A percentile compares a stretch with the other conserved stretches of the same genome.
These are phyloP conservation scores for Henricia sp. DNA, from an alignment of 53 echinoderm and acorn worm genomes.

Conservation along the genomic window DNA sequence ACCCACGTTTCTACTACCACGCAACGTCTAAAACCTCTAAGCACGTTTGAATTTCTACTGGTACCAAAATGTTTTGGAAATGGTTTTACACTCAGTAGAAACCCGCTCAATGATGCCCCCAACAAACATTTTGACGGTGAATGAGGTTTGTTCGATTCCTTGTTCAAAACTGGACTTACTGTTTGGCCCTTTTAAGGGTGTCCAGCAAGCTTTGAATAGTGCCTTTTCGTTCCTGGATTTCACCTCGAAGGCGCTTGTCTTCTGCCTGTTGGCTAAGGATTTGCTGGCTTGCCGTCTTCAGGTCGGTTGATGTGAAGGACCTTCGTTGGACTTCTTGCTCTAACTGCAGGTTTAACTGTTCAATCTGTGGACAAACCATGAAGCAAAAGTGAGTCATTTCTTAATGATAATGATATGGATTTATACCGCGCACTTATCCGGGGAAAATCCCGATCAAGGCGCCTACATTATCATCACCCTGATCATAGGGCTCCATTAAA, in stretches of 20 bases:
- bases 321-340: constrained; percentile 83
- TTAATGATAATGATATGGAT: no score
- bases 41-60: no score
- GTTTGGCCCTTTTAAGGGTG: constrained; percentile 68
- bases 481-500: no score
- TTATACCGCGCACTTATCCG: no score
- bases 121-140: no score
- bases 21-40: no score
- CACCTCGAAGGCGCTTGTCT: constrained; percentile 83
- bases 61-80: no score
- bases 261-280: constrained; percentile 60
- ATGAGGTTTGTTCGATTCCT: background rate
- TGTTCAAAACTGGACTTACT: constrained; percentile 56
- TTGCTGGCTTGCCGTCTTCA: constrained; percentile 78
- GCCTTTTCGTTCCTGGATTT: constrained; percentile 69
- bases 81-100: no score
- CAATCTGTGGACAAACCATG: constrained; percentile 42
- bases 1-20: no score
- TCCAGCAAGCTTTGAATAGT: constrained; percentile 67
- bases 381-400: background rate
- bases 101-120: no score
- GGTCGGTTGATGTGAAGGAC: constrained; percentile 70
- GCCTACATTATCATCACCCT: no score
- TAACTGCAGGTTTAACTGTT: constrained; percentile 70
- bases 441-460: no score